A percentile compares a stretch with the other conserved stretches of the same genome.
Conservation (phyloP, 2,113 vertebrate species). For the Callipepla squamata region DNA sequence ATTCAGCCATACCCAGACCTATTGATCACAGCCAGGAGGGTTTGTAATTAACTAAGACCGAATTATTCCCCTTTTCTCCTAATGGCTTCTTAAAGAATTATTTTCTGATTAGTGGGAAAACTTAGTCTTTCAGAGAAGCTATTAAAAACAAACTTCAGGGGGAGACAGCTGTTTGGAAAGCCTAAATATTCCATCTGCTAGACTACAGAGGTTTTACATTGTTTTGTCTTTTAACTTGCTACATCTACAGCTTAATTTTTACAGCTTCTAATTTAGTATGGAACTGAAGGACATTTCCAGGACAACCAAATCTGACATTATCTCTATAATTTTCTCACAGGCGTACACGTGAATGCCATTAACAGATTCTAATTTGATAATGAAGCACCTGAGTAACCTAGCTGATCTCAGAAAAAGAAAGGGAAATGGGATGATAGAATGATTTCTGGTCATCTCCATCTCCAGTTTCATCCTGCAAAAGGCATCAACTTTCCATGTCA, state of each 20-base stretch:
- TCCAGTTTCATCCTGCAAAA: background rate
- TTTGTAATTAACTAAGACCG: background rate
- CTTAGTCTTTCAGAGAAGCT: background rate
- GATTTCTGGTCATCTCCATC: background rate
- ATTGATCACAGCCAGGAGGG: background rate
- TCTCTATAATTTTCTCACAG: background rate
- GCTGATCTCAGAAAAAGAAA: background rate
- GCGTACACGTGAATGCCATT: background rate
- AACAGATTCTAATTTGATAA: background rate
- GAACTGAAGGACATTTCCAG: conserved; percentile 10
- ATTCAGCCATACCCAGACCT: background rate
- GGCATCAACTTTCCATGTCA: background rate
- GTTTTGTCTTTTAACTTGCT: background rate
- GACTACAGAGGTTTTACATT: background rate
- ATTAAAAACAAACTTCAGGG: background rate
- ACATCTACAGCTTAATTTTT: background rate
- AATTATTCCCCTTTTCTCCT: background rate
- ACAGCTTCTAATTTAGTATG: background rate
- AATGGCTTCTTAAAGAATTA: background rate
- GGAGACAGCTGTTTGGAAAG: background rate
- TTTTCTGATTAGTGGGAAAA: background rate
- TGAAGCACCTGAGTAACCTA: background rate
- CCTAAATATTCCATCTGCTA: background rate
- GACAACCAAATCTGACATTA: background rate
- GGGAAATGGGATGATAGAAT: background rate